These are phyloP conservation scores for Spodoptera frugiperda DNA, from an alignment of 1,140 invertebrate genomes.

Conservation along the genomic window DNA sequence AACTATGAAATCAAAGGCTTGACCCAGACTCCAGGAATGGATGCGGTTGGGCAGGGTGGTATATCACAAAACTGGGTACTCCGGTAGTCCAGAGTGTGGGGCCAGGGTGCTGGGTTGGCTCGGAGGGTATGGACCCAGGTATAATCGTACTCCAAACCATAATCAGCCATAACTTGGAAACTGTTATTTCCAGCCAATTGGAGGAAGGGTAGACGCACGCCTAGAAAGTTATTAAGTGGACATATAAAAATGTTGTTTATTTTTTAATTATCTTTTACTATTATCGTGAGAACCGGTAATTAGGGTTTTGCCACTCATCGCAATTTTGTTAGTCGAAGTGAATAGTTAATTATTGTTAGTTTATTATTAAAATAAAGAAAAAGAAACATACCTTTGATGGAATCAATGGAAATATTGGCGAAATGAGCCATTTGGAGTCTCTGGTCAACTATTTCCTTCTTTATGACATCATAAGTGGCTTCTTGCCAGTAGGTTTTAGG, in stretches of 20 bases:
- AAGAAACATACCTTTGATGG: constrained; percentile 77
- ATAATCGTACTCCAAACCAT: constrained; percentile 87
- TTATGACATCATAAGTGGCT: constrained; percentile 78
- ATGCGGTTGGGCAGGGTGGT: constrained; percentile 88
- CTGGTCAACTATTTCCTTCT: constrained; percentile 87
- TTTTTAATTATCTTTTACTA: too few species aligned
- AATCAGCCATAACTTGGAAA: constrained; percentile 82
- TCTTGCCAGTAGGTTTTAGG: constrained; percentile 85
- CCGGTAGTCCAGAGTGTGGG: constrained; percentile 90
- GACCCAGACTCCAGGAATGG: constrained; percentile 88
- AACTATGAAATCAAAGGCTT: constrained; percentile 88
- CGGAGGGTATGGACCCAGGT: constrained; percentile 88
- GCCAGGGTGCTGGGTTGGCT: constrained; percentile 88
- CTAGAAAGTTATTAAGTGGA: constrained; percentile 61
- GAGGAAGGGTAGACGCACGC: constrained; percentile 89
- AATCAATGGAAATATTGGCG: constrained; percentile 85
- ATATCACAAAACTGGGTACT: constrained; percentile 89
- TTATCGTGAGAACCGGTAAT: too few species aligned
- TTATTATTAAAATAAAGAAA: neutral
- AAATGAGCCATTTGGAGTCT: constrained; percentile 85
- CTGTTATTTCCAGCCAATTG: constrained; percentile 88
- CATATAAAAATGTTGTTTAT: neutral
- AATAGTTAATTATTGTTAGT: too few species aligned
- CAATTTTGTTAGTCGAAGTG: too few species aligned
- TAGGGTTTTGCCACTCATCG: too few species aligned